phyloP scores from a whole-genome alignment of 2,888 invertebrate species.

The Drosophila mimetica region DNA sequence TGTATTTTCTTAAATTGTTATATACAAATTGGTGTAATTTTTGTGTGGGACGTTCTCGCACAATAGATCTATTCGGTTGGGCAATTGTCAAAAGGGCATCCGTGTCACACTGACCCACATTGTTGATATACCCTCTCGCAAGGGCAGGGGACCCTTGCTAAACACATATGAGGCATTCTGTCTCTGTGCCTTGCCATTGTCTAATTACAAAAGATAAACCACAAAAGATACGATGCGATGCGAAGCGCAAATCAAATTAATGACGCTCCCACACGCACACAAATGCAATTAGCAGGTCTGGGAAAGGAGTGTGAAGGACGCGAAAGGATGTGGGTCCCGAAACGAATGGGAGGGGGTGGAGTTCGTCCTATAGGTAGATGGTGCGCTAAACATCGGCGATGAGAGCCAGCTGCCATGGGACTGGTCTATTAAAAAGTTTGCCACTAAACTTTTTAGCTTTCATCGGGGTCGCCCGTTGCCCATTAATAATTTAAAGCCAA shows the following conservation, averaged over 20 bases:
- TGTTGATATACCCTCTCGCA: neutral
- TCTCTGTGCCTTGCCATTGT: conserved; percentile 30
- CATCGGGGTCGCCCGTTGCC: conserved; percentile 34
- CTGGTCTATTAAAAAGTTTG: conserved; percentile 56
- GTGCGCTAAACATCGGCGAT: conserved; percentile 11
- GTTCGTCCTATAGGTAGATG: conserved; percentile 5
- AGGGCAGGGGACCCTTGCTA: neutral
- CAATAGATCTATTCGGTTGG: too few relatives aligned
- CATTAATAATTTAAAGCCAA: conserved; percentile 54
- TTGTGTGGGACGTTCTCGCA: too few relatives aligned
- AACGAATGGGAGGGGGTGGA: neutral
- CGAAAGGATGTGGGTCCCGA: neutral
- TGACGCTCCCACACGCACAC: conserved; percentile 39
- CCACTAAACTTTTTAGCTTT: conserved; percentile 54
- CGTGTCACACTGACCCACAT: neutral
- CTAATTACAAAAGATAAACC: conserved; percentile 64
- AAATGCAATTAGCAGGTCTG: conserved; percentile 48
- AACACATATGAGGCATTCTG: conserved; percentile 28
- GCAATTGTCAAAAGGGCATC: neutral
- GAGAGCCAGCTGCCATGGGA: conserved; percentile 31
- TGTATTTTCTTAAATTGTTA: too few relatives aligned
- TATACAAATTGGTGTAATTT: too few relatives aligned
- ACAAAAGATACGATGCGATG: conserved; percentile 48
- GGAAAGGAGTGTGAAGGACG: conserved; percentile 1
- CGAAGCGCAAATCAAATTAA: conserved; percentile 65